Base-by-base conservation (phyloP, 2,888 invertebrate species). In the Dorcus hopei region DNA sequence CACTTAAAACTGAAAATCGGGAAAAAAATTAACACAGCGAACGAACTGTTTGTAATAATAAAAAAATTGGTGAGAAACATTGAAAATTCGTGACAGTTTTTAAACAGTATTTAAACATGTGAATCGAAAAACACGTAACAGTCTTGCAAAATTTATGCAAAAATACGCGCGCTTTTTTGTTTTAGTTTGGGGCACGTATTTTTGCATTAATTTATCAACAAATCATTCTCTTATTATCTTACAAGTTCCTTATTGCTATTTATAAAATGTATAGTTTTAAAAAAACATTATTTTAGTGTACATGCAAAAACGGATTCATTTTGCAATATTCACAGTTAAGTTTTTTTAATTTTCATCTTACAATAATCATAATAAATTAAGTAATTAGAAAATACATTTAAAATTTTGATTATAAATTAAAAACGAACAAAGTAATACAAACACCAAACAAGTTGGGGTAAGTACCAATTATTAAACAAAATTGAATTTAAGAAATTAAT, bases 161-260 rank as follows among this genome's bases (percentile, higher is more conserved):
- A 62, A 55, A 49, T 61, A 45, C 54, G 47, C 39, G 39, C 40
- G n/a, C 9, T 26, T 26, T 5, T 26, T 26, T 26, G 3, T 26
- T 26, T 26, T 2, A 5, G 5, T 26, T 26, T 26, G 26, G 4
- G 26, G 26, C 5, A 57, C 16, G 26, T 56, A 59, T 49, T 57
- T 61, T 64, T 64, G 56, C 53, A 63, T 64, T 54, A 61, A 61
- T 62, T 63, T 61, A 55, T 61, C 54, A 56, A 54, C 55, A 14
- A 40, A 45, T 49, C 38, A 49, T 48, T 53, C n/a, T 11, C 14
- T 41, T 41, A 42, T 53, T 33, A 43, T 16, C 14, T 38, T 7
- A 47, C 33, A 53, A 57, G 59, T 59, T 61, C 49, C 53, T 65
- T 60, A 62, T 63, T 64, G 64, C 65, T 65, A 65, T 63, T 64